These are phyloP conservation scores for Papilio polyxenes DNA, from an alignment of 1,140 invertebrate genomes.

Conservation along the genomic window DNA sequence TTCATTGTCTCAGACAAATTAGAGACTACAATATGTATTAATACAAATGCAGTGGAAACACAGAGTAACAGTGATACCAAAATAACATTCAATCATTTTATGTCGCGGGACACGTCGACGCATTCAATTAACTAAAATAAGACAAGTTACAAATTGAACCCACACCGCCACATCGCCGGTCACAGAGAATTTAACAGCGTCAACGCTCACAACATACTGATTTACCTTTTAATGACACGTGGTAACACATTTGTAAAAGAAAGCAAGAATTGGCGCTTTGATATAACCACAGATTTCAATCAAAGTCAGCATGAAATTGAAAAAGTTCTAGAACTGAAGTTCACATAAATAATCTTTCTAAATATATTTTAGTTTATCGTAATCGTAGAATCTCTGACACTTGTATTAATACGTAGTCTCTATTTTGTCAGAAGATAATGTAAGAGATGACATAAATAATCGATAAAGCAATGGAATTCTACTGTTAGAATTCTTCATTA, in stretches of 20 bases:
- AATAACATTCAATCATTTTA: constrained; percentile 32
- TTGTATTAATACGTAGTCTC: too few relatives aligned
- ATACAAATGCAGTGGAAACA: not conserved
- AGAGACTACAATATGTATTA: not conserved
- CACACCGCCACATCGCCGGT: constrained; percentile 36
- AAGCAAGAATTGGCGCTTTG: constrained; percentile 31
- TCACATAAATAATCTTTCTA: too few relatives aligned
- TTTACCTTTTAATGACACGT: constrained; percentile 32
- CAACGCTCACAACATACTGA: constrained; percentile 4
- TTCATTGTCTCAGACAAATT: not conserved
- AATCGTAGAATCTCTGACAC: too few relatives aligned
- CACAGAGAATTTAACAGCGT: constrained; percentile 53
- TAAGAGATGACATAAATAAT: too few relatives aligned
- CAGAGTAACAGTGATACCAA: constrained; percentile 2
- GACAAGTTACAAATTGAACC: constrained; percentile 60
- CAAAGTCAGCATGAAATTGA: not conserved
- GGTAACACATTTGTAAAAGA: not conserved
- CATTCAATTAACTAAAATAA: constrained; percentile 59
- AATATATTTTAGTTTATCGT: too few relatives aligned
- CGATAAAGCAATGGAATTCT: too few relatives aligned
- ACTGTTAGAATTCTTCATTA: too few relatives aligned
- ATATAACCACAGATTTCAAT: not conserved
- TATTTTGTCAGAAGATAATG: too few relatives aligned
- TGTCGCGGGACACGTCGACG: constrained; percentile 18
- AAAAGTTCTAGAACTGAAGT: too few relatives aligned